Percentiles rank a stretch among this genome's conserved stretches.
Conservation (phyloP, 2,113 vertebrate genomes). For the Pituophis catenifer region DNA sequence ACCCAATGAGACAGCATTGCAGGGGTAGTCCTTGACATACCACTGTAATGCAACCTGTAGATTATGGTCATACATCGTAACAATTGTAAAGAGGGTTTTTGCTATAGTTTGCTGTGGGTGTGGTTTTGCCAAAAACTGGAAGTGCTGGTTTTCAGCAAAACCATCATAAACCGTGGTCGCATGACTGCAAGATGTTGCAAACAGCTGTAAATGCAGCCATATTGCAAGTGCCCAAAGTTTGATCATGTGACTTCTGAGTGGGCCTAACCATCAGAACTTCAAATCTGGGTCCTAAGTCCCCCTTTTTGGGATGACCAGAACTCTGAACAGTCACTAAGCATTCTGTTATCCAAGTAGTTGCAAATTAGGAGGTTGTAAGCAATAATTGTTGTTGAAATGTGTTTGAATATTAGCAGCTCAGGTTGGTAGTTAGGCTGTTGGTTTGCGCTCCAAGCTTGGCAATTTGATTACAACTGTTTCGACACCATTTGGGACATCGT, state of each 20-base stretch:
- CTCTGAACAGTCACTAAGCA: neutral
- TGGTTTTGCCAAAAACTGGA: neutral
- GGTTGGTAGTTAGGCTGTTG: too few species aligned
- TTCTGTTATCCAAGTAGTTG: neutral
- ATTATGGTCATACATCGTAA: neutral
- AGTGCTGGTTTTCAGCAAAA: too few species aligned
- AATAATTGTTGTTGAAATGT: neutral
- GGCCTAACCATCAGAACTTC: neutral
- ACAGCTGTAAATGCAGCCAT: neutral
- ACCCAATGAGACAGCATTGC: neutral
- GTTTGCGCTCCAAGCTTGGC: too few species aligned
- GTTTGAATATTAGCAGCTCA: too few species aligned
- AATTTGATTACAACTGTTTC: too few species aligned
- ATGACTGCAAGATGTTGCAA: neutral
- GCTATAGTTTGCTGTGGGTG: neutral
- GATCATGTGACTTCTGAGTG: neutral
- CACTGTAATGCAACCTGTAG: neutral
- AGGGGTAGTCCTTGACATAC: neutral
- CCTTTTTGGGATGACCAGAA: neutral
- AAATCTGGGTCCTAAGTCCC: neutral
- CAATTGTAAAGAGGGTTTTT: neutral
- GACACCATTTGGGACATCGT: too few species aligned
- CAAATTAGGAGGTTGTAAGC: neutral
- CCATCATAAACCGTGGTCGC: neutral
- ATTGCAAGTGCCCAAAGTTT: neutral